Conservation (phyloP, 2,113 vertebrate species). For the Bos javanicus region DNA sequence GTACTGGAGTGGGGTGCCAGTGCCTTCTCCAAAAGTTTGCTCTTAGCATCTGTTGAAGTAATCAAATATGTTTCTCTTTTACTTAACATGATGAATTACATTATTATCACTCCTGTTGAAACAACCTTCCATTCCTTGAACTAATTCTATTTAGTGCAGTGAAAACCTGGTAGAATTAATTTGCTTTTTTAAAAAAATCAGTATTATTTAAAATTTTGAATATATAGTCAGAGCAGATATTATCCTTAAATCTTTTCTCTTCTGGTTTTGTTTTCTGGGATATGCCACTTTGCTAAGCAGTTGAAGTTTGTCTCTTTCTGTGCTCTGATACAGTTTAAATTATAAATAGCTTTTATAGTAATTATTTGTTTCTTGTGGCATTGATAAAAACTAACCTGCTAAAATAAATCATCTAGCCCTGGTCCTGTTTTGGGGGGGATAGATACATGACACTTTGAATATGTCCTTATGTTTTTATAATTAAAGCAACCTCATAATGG, state of each 20-base stretch:
- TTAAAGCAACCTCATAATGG: not conserved
- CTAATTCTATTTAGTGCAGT: not conserved
- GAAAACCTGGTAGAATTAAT: conserved; percentile 1
- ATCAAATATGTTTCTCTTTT: not conserved
- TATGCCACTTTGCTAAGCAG: not conserved
- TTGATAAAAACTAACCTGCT: conserved; percentile 17
- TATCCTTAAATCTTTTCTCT: not conserved
- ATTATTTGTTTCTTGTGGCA: not conserved
- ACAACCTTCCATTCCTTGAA: not conserved
- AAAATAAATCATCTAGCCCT: not conserved
- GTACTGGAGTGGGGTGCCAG: too few species aligned
- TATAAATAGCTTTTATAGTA: not conserved
- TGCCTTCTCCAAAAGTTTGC: not conserved
- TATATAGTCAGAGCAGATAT: not conserved
- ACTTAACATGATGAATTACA: not conserved
- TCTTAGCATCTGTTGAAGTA: not conserved
- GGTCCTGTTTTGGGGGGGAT: not conserved
- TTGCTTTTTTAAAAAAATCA: not conserved
- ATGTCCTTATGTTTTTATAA: not conserved
- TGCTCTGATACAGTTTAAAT: not conserved
- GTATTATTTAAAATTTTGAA: not conserved
- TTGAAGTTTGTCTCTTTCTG: conserved; percentile 7
- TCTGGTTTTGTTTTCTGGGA: not conserved
- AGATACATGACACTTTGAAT: not conserved
- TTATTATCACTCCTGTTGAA: not conserved